Base-by-base conservation (phyloP, 1,140 invertebrate genomes). In the Macrotrachela quadricornifera region DNA sequence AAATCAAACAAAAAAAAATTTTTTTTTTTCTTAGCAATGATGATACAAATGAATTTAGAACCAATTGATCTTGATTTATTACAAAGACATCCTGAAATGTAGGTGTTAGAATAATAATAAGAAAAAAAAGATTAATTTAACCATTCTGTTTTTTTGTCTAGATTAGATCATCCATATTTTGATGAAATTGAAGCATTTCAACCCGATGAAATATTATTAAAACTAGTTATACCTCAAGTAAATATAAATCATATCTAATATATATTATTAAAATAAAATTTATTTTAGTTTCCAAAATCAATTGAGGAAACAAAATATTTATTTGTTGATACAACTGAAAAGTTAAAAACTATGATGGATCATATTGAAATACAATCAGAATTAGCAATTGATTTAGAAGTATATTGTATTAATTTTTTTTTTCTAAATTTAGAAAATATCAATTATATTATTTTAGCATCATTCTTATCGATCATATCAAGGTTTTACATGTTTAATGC, bases 401-500 rank as follows among this genome's bases (percentile, higher is more conserved):
- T 30, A 30, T 4, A 30, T 4, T 30, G 2, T 30, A 8, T 4
- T 30, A 4, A 30, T 2, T 4, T 30, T 30, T 8, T 4, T 30
- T 30, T 30, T 30, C 21, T 4, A 30, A 30, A 30, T 30, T 8
- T n/a, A n/a, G n/a, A n/a, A n/a, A n/a, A 30, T 30, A 4, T 30
- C 21, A 4, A 30, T 30, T 30, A 30, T 30, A n/a, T 30, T 30
- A 30, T 30, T 30, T 30, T 30, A 30, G 73, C 81, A 85, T 70
- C 84, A 88, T 67, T 80, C 78, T 1, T 87, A 85, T 61, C 70
- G 84, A 56, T 76, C 77, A 6, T 87, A 80, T 62, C 56, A 78
- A 77, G 74, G 91, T 79, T 12, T 82, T 42, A 90, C 86, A 0
- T 95, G 90, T 67, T 69, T 95, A 0, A 80, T 95, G 68, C 92